Evolutionary conservation across 1,140 invertebrate species (phyloP).

Genomic region (Maconellicoccus hirsutus): DNA sequence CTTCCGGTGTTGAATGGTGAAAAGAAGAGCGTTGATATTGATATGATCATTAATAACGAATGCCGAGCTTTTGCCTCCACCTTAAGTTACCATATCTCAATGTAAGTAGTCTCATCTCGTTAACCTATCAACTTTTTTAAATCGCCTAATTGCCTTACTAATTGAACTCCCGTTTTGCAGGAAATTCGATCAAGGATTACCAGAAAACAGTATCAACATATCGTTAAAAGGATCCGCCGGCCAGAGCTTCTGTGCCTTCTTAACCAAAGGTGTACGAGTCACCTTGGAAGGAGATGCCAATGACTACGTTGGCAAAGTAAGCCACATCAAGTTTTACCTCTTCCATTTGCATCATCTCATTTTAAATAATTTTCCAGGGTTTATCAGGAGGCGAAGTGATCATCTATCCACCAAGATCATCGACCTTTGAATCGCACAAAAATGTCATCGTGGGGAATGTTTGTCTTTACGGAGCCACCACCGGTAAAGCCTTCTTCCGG

Average conservation of each 20-base stretch:
- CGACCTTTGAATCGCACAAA: constrained; percentile 66
- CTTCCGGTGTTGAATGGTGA: constrained; percentile 61
- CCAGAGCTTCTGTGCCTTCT: constrained; percentile 98
- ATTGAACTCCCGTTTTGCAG: constrained; percentile 38
- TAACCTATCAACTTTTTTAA: neutral
- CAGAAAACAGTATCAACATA: constrained; percentile 74
- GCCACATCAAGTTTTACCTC: neutral
- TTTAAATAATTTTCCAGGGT: constrained; percentile 55
- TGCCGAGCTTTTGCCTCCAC: constrained; percentile 86
- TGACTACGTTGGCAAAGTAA: constrained; percentile 88
- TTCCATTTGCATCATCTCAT: neutral
- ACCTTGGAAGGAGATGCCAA: constrained; percentile 94
- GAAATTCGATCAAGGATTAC: constrained; percentile 79
- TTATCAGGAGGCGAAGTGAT: constrained; percentile 90
- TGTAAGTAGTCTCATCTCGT: constrained; percentile 43
- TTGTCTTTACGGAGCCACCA: constrained; percentile 93
- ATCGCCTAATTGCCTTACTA: neutral
- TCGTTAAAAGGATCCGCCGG: constrained; percentile 87
- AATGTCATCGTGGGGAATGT: constrained; percentile 99
- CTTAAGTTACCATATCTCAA: constrained; percentile 85
- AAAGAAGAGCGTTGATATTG: constrained; percentile 52
- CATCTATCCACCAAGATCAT: constrained; percentile 81
- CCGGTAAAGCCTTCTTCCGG: constrained; percentile 85
- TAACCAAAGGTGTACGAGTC: constrained; percentile 78
- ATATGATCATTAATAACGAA: constrained; percentile 79